Evolutionary conservation across 2,113 vertebrate genomes (phyloP), one percentile per base, ranked within the genome.

Genomic region (Myiozetetes cayanensis): DNA sequence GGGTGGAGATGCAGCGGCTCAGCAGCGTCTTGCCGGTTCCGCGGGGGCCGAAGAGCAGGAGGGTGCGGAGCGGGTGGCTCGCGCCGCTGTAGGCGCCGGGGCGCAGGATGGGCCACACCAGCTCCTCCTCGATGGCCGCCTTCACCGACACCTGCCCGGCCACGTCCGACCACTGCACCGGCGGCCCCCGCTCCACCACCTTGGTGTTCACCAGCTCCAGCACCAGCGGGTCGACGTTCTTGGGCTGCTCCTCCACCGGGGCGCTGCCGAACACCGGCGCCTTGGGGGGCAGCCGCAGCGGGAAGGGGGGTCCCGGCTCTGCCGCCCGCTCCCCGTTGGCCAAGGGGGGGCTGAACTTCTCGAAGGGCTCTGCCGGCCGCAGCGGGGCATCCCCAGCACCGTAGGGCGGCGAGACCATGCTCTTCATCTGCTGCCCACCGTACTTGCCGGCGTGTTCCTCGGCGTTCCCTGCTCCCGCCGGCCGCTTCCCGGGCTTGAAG

Each of bases 11-110:
- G 58, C 99, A 99, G 70, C 98, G 98, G 85, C 98, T 98, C 95
- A 99, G 96, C 71, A 99, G 98, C 3, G 98, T 98, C 97, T 99
- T 99, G 8, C 99, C 99, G 0, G 98, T 97, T 15, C 99, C 99
- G 0, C 92, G 97, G n/a, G 99, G 99, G 7, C 99, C 99, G n/a
- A 99, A 99, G 6, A 99, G 97, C 91, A 99, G 98, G 88, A 99
- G 94, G 85, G 98, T 98, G 53, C 98, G 98, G 37, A 98, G 99
- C 0, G 98, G 98, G 19, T 96, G 98, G 73, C 96, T 56, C 1
- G 95, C 62, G 31, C 98, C 94, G 0, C 93, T 75, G 89, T 93
- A 98, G 30, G 97, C 87, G 2, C 97, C 96, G 2, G 98, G 97
- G 71, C 99, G 97, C 82, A 99, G 97, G 92, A 98, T 97, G 19